phyloP scores from a whole-genome alignment of 2,113 vertebrate species.

The Eidolon helvum region DNA sequence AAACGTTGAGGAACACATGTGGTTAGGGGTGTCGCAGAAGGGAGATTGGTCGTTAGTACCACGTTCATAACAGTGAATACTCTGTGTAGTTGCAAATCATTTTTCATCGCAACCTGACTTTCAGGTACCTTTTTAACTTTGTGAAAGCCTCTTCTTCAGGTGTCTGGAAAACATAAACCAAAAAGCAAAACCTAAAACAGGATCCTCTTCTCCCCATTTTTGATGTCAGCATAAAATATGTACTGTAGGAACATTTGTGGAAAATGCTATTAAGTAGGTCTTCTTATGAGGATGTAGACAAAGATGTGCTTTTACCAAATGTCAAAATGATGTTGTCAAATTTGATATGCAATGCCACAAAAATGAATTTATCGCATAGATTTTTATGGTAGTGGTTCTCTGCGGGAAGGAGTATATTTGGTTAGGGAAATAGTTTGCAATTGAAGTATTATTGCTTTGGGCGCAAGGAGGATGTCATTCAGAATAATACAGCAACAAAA shows the following conservation, averaged over 20 bases:
- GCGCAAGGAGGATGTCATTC: constrained; percentile 62
- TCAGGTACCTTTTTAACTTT: constrained; percentile 14
- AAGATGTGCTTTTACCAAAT: constrained; percentile 69
- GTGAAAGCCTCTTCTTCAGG: neutral
- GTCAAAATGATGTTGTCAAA: constrained; percentile 74
- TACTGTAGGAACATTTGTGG: neutral
- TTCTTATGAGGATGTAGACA: constrained; percentile 62
- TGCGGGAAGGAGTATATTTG: constrained; percentile 69
- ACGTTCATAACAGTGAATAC: neutral
- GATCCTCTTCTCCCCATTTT: neutral
- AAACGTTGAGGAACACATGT: neutral
- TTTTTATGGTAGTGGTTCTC: constrained; percentile 71
- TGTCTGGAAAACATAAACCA: neutral
- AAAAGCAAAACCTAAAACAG: neutral
- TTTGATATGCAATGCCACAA: constrained; percentile 63
- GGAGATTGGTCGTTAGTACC: neutral
- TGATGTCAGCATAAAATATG: constrained; percentile 41
- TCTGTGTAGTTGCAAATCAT: neutral
- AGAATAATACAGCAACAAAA: constrained; percentile 19
- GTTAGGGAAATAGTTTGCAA: constrained; percentile 73
- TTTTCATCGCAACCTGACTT: neutral
- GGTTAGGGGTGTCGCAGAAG: neutral
- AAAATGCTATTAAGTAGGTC: constrained; percentile 4
- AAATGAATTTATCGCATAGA: constrained; percentile 64
- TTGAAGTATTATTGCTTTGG: constrained; percentile 75